Conservation (phyloP, 2,888 invertebrate species). For the Bombyx huttoni region DNA sequence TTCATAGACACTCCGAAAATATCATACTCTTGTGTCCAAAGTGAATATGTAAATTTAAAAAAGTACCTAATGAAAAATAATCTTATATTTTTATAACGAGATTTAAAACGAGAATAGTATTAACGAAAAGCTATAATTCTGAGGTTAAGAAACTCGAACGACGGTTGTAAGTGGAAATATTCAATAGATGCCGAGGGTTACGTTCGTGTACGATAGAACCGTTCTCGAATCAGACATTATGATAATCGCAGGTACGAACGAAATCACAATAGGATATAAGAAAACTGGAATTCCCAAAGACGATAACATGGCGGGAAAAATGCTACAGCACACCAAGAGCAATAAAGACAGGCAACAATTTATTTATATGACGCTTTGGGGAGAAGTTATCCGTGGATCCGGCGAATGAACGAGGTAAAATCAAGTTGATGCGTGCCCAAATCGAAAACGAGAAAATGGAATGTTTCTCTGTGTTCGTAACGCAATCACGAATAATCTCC, state of each 20-base stretch:
- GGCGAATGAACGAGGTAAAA: constrained; percentile 52
- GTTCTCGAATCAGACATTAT: constrained; percentile 30
- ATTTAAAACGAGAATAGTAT: constrained; percentile 15
- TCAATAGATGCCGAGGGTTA: background rate
- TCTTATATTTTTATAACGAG: background rate
- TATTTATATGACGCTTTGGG: constrained; percentile 70
- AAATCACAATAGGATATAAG: constrained; percentile 54
- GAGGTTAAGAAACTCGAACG: background rate
- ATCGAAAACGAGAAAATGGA: constrained; percentile 43
- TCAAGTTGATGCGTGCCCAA: constrained; percentile 60
- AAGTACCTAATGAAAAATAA: background rate
- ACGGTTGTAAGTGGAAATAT: background rate
- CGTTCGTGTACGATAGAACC: background rate
- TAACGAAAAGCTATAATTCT: constrained; percentile 13
- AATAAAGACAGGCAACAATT: constrained; percentile 70
- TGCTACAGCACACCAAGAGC: constrained; percentile 53
- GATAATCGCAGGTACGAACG: constrained; percentile 50
- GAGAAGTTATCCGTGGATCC: constrained; percentile 60
- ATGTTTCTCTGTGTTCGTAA: constrained; percentile 28
- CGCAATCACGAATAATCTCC: constrained; percentile 36
- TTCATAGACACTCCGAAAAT: background rate
- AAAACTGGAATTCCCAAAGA: constrained; percentile 49
- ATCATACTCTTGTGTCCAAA: too few relatives aligned
- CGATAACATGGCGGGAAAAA: constrained; percentile 57
- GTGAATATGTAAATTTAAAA: too few relatives aligned